A percentile compares a stretch with the other conserved stretches of the same genome.
Evolutionary conservation across 2,113 vertebrate species (phyloP).

Genomic region (Cyphomyrus discorhynchus): DNA sequence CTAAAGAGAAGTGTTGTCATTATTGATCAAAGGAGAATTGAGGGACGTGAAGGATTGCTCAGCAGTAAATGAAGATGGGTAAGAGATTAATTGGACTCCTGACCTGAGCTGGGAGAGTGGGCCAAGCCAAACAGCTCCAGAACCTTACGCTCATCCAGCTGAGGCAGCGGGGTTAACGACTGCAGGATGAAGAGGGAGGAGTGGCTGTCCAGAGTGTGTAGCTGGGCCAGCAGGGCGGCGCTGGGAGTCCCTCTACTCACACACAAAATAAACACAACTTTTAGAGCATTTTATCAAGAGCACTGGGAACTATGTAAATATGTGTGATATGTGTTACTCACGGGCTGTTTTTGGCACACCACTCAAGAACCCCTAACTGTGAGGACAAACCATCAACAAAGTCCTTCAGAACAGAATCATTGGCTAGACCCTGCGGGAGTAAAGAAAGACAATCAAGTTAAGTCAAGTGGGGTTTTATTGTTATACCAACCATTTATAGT

Average conservation of each 20-base stretch:
- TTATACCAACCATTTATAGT: neutral
- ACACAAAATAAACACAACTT: constrained; percentile 12
- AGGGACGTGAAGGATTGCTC: neutral
- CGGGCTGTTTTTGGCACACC: constrained; percentile 81
- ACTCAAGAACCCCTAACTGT: constrained; percentile 82
- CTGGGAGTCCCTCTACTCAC: constrained; percentile 57
- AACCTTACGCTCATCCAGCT: constrained; percentile 75
- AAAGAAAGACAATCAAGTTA: neutral
- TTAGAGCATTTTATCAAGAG: neutral
- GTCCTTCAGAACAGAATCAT: constrained; percentile 74
- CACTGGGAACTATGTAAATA: neutral
- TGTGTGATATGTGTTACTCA: constrained; percentile 38
- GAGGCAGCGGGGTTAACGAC: constrained; percentile 77
- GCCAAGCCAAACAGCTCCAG: constrained; percentile 71
- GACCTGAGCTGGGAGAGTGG: constrained; percentile 36
- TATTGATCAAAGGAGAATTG: neutral
- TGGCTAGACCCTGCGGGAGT: constrained; percentile 56
- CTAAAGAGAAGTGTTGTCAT: constrained; percentile 28
- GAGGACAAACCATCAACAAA: constrained; percentile 76
- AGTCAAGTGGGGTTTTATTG: neutral
- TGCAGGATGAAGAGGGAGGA: constrained; percentile 84
- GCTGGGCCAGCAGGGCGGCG: constrained; percentile 71
- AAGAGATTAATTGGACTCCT: neutral
- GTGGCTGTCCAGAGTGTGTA: constrained; percentile 81
- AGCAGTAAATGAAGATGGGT: neutral